Evolutionary conservation across 2,797 vertebrate genomes (phyloP).

Genomic region (Pseudopleuronectes americanus): DNA sequence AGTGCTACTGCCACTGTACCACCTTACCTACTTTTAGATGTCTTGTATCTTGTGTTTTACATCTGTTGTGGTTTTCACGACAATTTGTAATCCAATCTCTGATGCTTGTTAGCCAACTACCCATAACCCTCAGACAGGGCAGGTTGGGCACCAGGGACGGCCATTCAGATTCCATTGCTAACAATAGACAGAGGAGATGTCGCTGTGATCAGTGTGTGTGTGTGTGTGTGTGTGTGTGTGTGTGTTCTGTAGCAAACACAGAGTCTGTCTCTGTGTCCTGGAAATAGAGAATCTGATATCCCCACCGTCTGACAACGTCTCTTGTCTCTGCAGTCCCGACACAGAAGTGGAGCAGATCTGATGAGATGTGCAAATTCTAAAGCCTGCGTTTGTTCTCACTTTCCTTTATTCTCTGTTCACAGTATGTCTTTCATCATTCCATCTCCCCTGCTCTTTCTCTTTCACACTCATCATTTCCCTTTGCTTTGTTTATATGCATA

Average conservation of each 20-base stretch:
- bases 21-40: too few species aligned
- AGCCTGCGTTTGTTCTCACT: conserved; percentile 43
- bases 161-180: not conserved
- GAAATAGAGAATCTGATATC: conserved; percentile 54
- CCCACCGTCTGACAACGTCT: conserved; percentile 56
- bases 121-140: not conserved
- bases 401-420: conserved; percentile 15
- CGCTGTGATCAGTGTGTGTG: conserved; percentile 38
- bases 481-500: not conserved
- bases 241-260: conserved; percentile 50
- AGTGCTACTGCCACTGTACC: too few species aligned
- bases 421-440: not conserved
- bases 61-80: too few species aligned
- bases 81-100: not conserved
- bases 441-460: not conserved
- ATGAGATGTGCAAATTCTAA: conserved; percentile 50
- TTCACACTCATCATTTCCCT: not conserved
- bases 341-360: conserved; percentile 61
- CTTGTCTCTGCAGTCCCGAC: conserved; percentile 61
- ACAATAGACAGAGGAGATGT: conserved; percentile 59
- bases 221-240: conserved; percentile 11
- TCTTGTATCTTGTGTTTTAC: too few species aligned
- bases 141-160: not conserved
- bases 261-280: conserved; percentile 55
- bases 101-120: not conserved